A percentile compares a stretch with the other conserved stretches of the same genome.
Evolutionary conservation across 1,140 invertebrate species (phyloP).

Genomic region (Tetramorium simillimum): DNA sequence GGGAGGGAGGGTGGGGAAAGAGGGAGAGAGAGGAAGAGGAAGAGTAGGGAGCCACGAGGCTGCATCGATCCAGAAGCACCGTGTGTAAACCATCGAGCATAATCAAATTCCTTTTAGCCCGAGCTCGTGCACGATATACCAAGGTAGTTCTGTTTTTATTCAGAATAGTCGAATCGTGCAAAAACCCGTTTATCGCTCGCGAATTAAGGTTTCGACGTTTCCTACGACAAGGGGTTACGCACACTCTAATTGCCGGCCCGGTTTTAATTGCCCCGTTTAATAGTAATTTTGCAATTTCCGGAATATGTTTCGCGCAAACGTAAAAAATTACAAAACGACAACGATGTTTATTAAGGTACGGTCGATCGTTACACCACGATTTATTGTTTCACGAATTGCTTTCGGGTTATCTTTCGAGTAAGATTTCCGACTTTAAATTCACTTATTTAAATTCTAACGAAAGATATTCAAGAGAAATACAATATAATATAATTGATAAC

Average conservation of each 20-base stretch:
- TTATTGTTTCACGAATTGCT: background rate
- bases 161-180: slow-evolving; percentile 37
- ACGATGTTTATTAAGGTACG: background rate
- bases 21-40: slow-evolving; percentile 14
- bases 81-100: slow-evolving; percentile 76
- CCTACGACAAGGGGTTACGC: background rate
- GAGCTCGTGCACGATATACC: slow-evolving; percentile 59
- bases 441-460: background rate
- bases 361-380: background rate
- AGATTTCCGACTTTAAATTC: background rate
- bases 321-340: background rate
- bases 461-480: background rate
- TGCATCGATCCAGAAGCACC: slow-evolving; percentile 75
- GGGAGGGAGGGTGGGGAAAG: background rate
- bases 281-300: slow-evolving; percentile 53
- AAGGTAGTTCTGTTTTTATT: slow-evolving; percentile 71
- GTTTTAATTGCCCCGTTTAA: slow-evolving; percentile 60
- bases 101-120: slow-evolving; percentile 75
- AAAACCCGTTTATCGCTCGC: slow-evolving; percentile 50
- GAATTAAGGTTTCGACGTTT: slow-evolving; percentile 26
- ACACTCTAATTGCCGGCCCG: slow-evolving; percentile 48
- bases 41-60: slow-evolving; percentile 56
- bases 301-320: background rate
- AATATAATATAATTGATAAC: background rate
- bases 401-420: background rate